These are phyloP conservation scores for Aphis gossypii DNA, from an alignment of 1,140 invertebrate genomes.

Conservation along the genomic window DNA sequence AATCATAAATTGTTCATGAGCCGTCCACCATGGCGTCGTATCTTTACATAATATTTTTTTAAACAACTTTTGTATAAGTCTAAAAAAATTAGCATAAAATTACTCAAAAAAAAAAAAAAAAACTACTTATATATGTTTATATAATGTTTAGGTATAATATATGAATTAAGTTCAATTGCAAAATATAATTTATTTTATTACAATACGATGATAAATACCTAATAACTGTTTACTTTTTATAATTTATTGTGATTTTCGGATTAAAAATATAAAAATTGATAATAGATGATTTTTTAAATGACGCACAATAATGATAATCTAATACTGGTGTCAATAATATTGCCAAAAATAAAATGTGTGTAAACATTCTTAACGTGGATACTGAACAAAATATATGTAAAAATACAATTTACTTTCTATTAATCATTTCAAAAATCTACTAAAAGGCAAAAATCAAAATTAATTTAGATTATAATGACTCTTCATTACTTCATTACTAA, in stretches of 20 bases:
- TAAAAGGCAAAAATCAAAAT: too few relatives aligned
- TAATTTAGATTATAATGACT: neutral
- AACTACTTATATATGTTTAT: neutral
- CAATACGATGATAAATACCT: neutral
- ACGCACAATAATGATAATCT: neutral
- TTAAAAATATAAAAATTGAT: neutral
- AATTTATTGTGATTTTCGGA: neutral
- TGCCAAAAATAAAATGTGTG: neutral
- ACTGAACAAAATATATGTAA: too few relatives aligned
- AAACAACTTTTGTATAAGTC: slow-evolving; percentile 4
- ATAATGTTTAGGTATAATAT: neutral
- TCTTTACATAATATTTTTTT: neutral
- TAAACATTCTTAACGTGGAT: neutral
- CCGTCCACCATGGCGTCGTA: too few relatives aligned
- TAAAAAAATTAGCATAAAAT: neutral
- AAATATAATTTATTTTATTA: neutral
- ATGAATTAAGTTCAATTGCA: neutral
- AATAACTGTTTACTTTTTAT: neutral
- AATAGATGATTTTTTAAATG: neutral
- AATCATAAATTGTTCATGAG: slow-evolving; percentile 31
- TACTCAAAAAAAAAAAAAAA: neutral
- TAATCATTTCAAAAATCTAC: neutral
- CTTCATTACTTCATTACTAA: too few relatives aligned
- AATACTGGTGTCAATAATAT: neutral
- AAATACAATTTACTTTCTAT: neutral